phyloP scores from a whole-genome alignment of 2,888 invertebrate genomes.

The Aphidoletes aphidimyza region DNA sequence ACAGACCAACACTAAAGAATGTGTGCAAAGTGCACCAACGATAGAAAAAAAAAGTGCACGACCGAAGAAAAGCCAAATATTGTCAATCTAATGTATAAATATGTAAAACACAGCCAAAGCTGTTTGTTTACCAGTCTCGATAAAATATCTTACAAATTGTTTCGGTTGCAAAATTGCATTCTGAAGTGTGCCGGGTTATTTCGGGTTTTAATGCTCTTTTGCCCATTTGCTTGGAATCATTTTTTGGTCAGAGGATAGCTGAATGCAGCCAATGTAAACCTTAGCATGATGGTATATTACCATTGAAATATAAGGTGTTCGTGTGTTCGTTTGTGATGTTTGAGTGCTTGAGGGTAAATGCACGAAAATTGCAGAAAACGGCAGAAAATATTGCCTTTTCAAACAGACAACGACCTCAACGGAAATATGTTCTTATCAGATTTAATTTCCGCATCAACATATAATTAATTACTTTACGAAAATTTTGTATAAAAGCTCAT shows the following conservation, averaged over 20 bases:
- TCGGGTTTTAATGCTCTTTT: too few species aligned
- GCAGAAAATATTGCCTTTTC: slow-evolving; percentile 42
- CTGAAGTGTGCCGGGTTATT: neutral
- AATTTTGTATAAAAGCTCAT: slow-evolving; percentile 53
- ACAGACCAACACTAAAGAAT: too few species aligned
- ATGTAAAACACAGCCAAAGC: neutral
- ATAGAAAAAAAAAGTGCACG: neutral
- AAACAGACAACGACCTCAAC: slow-evolving; percentile 54
- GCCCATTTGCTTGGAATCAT: too few species aligned
- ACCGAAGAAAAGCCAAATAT: neutral
- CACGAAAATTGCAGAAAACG: neutral
- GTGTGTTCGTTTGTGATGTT: too few species aligned
- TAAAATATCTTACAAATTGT: neutral
- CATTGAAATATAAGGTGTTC: too few species aligned
- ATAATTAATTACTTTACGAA: slow-evolving; percentile 55
- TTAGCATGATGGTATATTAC: too few species aligned
- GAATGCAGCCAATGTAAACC: too few species aligned
- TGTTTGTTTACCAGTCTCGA: neutral
- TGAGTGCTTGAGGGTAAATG: neutral
- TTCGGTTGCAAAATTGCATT: neutral
- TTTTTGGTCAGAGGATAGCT: too few species aligned
- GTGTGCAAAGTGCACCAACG: neutral
- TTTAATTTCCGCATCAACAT: slow-evolving; percentile 55
- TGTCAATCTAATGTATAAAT: neutral
- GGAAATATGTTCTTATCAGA: slow-evolving; percentile 55